These are phyloP conservation scores for Centruroides sculpturatus DNA, from an alignment of 1,140 invertebrate species.

Conservation along the genomic window DNA sequence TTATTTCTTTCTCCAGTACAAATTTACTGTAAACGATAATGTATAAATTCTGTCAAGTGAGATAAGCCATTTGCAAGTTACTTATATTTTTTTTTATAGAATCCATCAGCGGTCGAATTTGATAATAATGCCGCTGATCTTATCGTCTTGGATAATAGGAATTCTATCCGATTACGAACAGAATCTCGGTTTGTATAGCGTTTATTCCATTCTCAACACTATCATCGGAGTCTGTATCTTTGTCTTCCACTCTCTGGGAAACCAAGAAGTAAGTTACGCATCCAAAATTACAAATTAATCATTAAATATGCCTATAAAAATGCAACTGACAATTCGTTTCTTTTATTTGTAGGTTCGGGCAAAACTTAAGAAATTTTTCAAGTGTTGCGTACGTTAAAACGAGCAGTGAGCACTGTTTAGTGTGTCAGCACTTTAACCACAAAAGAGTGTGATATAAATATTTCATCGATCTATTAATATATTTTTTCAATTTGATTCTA, in stretches of 20 bases:
- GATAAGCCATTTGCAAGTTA: no score
- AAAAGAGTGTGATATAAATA: no score
- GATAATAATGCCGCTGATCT: constrained; percentile 23
- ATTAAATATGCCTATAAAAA: background rate
- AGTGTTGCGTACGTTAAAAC: background rate
- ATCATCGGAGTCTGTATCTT: constrained; percentile 21
- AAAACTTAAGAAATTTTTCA: background rate
- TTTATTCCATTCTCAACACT: constrained; percentile 24
- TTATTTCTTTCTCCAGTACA: no score
- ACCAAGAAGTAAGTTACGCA: constrained; percentile 18
- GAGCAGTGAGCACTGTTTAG: no score
- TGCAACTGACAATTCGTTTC: background rate
- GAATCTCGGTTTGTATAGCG: constrained; percentile 21
- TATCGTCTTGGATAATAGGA: constrained; percentile 22
- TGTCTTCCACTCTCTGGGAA: constrained; percentile 23
- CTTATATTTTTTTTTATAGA: constrained; percentile 8
- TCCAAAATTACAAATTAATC: background rate
- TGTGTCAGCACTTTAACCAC: no score
- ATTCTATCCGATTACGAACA: constrained; percentile 24
- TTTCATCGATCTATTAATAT: no score
- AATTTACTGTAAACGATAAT: no score
- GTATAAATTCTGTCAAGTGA: no score
- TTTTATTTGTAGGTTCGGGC: background rate
- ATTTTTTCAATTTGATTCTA: no score
- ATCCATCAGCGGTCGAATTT: constrained; percentile 25